Percentiles rank a stretch among this genome's conserved stretches.
phyloP scores from a whole-genome alignment of 2,797 vertebrate genomes.

The Halcyon leucocephala region DNA sequence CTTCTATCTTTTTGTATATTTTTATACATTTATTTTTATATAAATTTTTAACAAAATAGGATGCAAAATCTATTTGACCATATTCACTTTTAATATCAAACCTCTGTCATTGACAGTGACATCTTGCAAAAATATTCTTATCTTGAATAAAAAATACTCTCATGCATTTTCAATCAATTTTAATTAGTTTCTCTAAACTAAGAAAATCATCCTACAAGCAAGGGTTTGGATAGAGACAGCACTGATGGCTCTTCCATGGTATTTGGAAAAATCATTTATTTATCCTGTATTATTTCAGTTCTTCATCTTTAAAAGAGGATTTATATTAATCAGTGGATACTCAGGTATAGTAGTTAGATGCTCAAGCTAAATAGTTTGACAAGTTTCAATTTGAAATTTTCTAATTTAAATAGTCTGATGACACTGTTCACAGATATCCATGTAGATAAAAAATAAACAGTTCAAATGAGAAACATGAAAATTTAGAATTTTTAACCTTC shows the following conservation, averaged over 20 bases:
- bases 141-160: not conserved
- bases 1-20: not conserved
- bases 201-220: not conserved
- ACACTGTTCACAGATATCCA: not conserved
- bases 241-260: not conserved
- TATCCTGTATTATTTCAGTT: not conserved
- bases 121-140: not conserved
- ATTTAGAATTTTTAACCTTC: not conserved
- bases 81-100: not conserved
- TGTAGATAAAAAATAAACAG: not conserved
- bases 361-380: not conserved
- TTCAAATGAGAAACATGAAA: not conserved
- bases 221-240: not conserved
- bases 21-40: not conserved
- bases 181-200: not conserved
- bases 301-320: not conserved
- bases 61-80: not conserved
- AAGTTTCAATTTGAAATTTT: not conserved
- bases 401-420: not conserved
- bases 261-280: not conserved
- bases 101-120: not conserved
- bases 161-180: not conserved
- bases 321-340: not conserved
- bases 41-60: not conserved
- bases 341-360: not conserved